A percentile compares a stretch with the other conserved stretches of the same genome.
phyloP scores from a whole-genome alignment of 2,113 vertebrate genomes.

The Ardeotis arabs region DNA sequence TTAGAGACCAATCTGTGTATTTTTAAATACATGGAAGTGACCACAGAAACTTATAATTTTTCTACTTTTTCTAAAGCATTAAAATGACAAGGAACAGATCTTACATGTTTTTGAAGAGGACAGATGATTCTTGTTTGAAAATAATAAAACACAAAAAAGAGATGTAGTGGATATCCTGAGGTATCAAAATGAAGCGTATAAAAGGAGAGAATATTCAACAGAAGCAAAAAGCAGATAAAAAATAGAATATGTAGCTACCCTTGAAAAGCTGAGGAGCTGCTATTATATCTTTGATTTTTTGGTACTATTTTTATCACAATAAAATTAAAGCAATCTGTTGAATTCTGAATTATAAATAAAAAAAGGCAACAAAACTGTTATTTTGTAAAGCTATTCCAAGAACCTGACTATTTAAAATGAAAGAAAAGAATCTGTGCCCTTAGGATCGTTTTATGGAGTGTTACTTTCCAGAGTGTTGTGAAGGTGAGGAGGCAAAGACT shows the following conservation, averaged over 20 bases:
- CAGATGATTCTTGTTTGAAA: not conserved
- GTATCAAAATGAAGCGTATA: not conserved
- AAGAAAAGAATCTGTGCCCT: not conserved
- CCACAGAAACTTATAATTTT: not conserved
- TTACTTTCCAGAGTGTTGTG: not conserved
- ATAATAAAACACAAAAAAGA: not conserved
- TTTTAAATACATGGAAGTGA: not conserved
- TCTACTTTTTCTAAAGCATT: not conserved
- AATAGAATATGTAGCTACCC: not conserved
- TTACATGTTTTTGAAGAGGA: not conserved
- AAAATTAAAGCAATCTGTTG: constrained; percentile 16
- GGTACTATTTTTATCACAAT: not conserved
- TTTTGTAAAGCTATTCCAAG: not conserved
- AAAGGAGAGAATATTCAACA: not conserved
- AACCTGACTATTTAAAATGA: not conserved
- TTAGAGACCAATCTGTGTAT: not conserved
- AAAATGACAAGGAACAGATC: not conserved
- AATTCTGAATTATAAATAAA: constrained; percentile 13
- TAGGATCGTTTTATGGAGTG: not conserved
- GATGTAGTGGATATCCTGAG: not conserved
- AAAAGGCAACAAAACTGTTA: not conserved
- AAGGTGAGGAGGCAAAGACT: not conserved
- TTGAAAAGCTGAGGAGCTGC: not conserved
- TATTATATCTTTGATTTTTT: not conserved
- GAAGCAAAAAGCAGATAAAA: not conserved